Evolutionary conservation across 1,140 invertebrate genomes (phyloP).

Genomic region (Macrobrachium rosenbergii): DNA sequence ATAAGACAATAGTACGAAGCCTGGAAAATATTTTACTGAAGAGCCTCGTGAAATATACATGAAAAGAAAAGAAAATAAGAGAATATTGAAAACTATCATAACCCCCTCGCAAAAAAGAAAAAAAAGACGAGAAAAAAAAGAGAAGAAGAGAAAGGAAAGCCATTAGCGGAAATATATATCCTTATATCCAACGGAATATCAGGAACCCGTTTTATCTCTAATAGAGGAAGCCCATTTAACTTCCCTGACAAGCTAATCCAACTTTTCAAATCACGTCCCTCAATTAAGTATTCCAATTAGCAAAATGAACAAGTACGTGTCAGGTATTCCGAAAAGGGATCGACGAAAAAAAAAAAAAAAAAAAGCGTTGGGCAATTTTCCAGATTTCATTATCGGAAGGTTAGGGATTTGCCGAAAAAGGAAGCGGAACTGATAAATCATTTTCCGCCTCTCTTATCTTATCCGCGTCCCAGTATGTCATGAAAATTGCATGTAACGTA

Average conservation of each 20-base stretch:
- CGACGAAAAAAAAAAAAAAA: neutral
- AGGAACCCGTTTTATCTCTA: neutral
- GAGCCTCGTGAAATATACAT: neutral
- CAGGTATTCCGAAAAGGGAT: neutral
- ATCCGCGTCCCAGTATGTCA: too few species aligned
- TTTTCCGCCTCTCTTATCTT: too few species aligned
- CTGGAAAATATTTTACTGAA: neutral
- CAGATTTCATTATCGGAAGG: too few species aligned
- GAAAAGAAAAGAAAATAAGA: neutral
- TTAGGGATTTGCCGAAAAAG: too few species aligned
- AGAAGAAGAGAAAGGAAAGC: neutral
- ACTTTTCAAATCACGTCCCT: constrained; percentile 45
- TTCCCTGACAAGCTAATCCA: constrained; percentile 35
- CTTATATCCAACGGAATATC: too few species aligned
- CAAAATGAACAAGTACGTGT: constrained; percentile 45
- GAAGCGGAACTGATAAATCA: too few species aligned
- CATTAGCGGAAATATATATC: too few species aligned
- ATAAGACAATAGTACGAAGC: neutral
- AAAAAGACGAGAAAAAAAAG: too few species aligned
- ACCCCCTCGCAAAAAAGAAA: too few species aligned
- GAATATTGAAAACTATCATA: neutral
- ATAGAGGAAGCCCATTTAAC: constrained; percentile 34
- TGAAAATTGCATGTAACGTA: too few species aligned
- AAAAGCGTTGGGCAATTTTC: neutral
- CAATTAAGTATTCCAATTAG: constrained; percentile 48